A percentile compares a stretch with the other conserved stretches of the same genome.
Conservation (phyloP, 2,888 invertebrate genomes). For the Noctua fimbriata region DNA sequence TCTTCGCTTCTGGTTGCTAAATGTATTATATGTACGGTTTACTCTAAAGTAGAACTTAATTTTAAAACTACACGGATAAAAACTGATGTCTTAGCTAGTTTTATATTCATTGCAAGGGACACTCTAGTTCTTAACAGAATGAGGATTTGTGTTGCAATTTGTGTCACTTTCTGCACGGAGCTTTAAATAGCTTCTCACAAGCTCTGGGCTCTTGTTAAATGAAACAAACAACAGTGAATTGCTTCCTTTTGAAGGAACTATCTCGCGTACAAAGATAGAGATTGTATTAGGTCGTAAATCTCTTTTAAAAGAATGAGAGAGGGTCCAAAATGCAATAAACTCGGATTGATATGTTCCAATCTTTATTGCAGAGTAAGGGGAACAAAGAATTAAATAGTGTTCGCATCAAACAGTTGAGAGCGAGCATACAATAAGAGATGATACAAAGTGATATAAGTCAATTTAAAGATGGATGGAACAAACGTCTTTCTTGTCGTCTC, state of each 20-base stretch:
- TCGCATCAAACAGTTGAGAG: not conserved
- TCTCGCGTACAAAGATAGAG: not conserved
- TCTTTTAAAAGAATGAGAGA: conserved; percentile 18
- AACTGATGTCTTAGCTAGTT: not conserved
- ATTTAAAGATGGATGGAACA: not conserved
- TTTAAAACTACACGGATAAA: not conserved
- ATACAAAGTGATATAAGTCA: not conserved
- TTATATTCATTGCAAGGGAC: not conserved
- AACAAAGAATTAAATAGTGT: not conserved
- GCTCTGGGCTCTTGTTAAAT: conserved; percentile 12
- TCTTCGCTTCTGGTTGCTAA: too few relatives aligned
- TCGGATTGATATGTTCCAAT: conserved; percentile 22
- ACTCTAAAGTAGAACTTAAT: not conserved
- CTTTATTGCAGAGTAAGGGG: not conserved
- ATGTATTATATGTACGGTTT: not conserved
- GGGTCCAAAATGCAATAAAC: conserved; percentile 17
- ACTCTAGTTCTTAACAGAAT: conserved; percentile 2
- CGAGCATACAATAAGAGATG: not conserved
- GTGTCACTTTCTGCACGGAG: conserved; percentile 17
- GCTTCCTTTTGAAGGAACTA: conserved; percentile 26
- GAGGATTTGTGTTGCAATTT: conserved; percentile 31
- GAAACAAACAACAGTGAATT: conserved; percentile 34
- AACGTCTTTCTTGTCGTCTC: not conserved
- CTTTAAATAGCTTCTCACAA: conserved; percentile 31
- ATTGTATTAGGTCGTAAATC: conserved; percentile 32